Base-by-base conservation (phyloP, 1,140 invertebrate genomes). In the Wasmannia auropunctata region DNA sequence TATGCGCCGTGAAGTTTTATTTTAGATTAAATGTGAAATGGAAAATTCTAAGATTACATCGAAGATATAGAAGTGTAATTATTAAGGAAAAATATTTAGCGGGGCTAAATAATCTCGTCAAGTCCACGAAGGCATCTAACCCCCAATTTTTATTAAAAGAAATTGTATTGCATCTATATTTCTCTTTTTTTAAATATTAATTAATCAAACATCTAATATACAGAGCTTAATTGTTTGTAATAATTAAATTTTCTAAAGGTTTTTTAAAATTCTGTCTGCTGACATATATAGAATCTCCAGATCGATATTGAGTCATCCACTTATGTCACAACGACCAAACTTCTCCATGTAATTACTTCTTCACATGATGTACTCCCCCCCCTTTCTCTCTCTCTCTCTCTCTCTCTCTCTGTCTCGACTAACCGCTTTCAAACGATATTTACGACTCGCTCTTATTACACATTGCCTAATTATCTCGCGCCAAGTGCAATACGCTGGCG, bases 381-480 rank as follows among this genome's bases (percentile, higher is more conserved):
- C 25, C 10, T 49, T 28, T 60, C 28, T 19, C 58, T 60, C 5
- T 28, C 54, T 58, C 54, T 28, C 54, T 58, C 54, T 28, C 19
- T 62, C 31, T 62, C 60, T 34, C 11, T 10, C 16, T 62, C 60
- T 65, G 11, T 7, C 63, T 43, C 63, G 37, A 22, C n/a, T n/a
- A 46, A 75, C n/a, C 28, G 51, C 34, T 60, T 43, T 75, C 43
- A 46, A 60, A 60, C 22, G 7, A 75, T 46, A 60, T 46, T 37
- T 40, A 49, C 28, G 28, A 77, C 46, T 34, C 19, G 56, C 67
- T 37, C 22, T 16, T 67, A 65, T 79, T 51, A 54, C 63, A 69
- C 31, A 31, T 74, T 69, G n/a, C 11, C 37, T 74, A 74, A 83
- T 83, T 58, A 72, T 22, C 79, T 7, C 19, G 16, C 25, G 25